Conservation (phyloP, 37 sponge, comb jelly and placozoan genomes). For the Corticium candelabrum region DNA sequence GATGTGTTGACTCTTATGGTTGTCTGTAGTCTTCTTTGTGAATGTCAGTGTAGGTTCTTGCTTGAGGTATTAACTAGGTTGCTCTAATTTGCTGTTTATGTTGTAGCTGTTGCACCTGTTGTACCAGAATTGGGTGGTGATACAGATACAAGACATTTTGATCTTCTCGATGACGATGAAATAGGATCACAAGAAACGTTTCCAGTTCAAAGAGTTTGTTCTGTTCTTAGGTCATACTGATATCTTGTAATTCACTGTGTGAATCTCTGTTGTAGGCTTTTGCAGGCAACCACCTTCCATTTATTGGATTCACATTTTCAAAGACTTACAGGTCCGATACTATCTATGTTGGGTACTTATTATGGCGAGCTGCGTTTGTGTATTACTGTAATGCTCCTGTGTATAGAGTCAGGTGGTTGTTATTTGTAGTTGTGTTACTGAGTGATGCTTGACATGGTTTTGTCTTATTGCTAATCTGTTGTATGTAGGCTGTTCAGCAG, state of each 20-base stretch:
- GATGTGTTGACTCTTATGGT: background rate
- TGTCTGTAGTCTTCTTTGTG: background rate
- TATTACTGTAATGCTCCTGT: too few relatives aligned
- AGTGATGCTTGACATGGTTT: too few relatives aligned
- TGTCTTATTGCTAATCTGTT: too few relatives aligned
- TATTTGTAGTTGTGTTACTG: too few relatives aligned
- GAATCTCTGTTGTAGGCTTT: slow-evolving; percentile 46
- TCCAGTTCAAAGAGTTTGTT: slow-evolving; percentile 51
- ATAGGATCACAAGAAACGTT: slow-evolving; percentile 41
- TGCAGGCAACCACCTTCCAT: slow-evolving; percentile 91
- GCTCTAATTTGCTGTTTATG: background rate
- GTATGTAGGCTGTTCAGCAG: too few relatives aligned
- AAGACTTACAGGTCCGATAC: slow-evolving; percentile 28
- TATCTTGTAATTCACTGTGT: background rate
- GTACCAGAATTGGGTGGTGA: slow-evolving; percentile 74
- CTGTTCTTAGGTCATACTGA: background rate
- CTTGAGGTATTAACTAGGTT: background rate
- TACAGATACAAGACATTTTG: slow-evolving; percentile 87
- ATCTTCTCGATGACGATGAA: slow-evolving; percentile 67
- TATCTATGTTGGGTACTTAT: too few relatives aligned
- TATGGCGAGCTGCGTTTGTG: too few relatives aligned
- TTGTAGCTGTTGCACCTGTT: slow-evolving; percentile 49
- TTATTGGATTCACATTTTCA: slow-evolving; percentile 89
- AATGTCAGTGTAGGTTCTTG: background rate
- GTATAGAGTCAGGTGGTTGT: too few relatives aligned